phyloP scores from a whole-genome alignment of 2,113 vertebrate species.

The Eudyptes chrysolophus region DNA sequence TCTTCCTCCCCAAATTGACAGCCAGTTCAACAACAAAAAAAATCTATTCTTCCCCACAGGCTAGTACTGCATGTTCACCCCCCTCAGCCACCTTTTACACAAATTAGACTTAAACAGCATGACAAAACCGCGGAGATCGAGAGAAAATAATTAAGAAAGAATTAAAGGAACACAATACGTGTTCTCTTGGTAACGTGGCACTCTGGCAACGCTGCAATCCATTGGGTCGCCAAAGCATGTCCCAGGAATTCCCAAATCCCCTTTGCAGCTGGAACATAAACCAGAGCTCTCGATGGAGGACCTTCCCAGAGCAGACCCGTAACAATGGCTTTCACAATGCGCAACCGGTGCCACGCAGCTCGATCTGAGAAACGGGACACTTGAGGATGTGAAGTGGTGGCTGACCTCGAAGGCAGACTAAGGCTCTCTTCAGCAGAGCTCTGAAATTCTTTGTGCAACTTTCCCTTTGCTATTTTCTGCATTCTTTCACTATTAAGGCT shows the following conservation, averaged over 20 bases:
- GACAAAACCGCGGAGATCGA: neutral
- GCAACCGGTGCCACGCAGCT: neutral
- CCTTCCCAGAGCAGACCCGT: neutral
- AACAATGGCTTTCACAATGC: accelerated
- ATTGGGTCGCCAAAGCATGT: neutral
- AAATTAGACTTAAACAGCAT: slow-evolving; percentile 6
- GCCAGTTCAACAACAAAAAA: neutral
- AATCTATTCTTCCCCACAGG: neutral
- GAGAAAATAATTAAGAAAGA: slow-evolving; percentile 64
- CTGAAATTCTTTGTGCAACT: neutral
- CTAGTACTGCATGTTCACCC: neutral
- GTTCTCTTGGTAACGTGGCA: neutral
- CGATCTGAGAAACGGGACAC: neutral
- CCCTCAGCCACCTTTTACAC: neutral
- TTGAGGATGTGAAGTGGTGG: neutral
- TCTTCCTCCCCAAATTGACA: neutral
- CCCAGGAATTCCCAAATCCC: slow-evolving; percentile 56
- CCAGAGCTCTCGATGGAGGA: neutral
- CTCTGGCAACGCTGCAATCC: neutral
- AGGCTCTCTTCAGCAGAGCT: neutral
- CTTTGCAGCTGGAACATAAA: neutral
- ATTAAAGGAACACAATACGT: slow-evolving; percentile 31
- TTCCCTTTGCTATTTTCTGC: neutral
- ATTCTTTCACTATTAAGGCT: neutral
- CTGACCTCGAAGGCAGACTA: neutral